phyloP scores from a whole-genome alignment of 2,113 vertebrate genomes.

The Upupa epops region DNA sequence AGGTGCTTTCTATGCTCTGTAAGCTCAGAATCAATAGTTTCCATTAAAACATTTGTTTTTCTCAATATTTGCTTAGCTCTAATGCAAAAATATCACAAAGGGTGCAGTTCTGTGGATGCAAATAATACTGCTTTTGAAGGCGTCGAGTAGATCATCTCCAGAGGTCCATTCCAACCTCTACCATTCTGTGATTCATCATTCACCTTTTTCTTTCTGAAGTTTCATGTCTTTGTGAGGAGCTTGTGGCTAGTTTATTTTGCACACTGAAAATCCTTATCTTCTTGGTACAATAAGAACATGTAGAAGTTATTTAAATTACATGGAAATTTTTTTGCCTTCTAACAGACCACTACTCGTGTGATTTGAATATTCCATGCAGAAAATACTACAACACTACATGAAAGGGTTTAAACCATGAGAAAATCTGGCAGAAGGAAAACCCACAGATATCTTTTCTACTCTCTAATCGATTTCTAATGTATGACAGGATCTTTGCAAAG shows the following conservation, averaged over 20 bases:
- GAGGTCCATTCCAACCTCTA: no score
- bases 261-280: neutral
- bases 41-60: neutral
- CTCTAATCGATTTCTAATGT: slow-evolving; percentile 33
- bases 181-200: no score
- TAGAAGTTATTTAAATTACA: neutral
- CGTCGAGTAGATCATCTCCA: neutral
- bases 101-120: neutral
- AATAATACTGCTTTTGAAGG: neutral
- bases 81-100: neutral
- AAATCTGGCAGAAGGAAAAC: slow-evolving; percentile 31
- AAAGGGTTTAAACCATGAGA: slow-evolving; percentile 11
- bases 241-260: neutral
- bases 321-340: neutral
- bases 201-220: neutral
- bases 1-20: neutral
- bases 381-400: neutral
- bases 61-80: neutral
- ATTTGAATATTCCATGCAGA: neutral
- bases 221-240: neutral
- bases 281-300: neutral
- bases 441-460: slow-evolving; percentile 48
- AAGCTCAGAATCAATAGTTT: neutral
- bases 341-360: neutral
- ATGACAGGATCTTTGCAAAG: slow-evolving; percentile 4